These are phyloP conservation scores for Gymnodraco acuticeps DNA, from an alignment of 2,797 vertebrate species.

Conservation along the genomic window DNA sequence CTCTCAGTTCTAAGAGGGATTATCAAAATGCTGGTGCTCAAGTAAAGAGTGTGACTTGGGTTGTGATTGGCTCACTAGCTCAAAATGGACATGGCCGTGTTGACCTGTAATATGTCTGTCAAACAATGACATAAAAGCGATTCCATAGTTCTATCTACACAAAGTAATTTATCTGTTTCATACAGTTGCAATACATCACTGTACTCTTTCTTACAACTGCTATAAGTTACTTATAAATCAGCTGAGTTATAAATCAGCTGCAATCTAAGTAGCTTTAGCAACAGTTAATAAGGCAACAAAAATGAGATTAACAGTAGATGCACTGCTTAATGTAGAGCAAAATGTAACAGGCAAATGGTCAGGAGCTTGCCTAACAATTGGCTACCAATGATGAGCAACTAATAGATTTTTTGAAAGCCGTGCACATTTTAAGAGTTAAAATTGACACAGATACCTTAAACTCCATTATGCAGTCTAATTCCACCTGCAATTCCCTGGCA, in stretches of 20 bases:
- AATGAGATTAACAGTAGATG: not conserved
- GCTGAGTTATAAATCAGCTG: not conserved
- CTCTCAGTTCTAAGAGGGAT: constrained; percentile 38
- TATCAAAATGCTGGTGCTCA: constrained; percentile 41
- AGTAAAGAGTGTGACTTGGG: constrained; percentile 42
- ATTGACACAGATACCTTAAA: constrained; percentile 21
- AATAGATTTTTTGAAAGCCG: not conserved
- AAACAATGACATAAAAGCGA: not conserved
- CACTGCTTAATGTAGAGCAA: not conserved
- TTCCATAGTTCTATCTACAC: not conserved
- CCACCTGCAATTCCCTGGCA: constrained; percentile 65
- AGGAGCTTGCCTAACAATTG: not conserved
- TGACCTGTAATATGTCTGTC: constrained; percentile 2
- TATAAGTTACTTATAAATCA: too few species aligned
- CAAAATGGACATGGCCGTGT: not conserved
- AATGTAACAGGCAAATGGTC: not conserved
- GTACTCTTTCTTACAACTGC: not conserved
- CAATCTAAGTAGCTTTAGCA: not conserved
- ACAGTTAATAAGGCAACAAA: not conserved
- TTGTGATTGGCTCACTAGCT: constrained; percentile 34
- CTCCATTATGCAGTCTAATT: constrained; percentile 33
- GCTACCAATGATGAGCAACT: not conserved
- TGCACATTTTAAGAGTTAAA: constrained; percentile 1
- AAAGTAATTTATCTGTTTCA: not conserved
- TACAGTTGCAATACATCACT: not conserved